Conservation (phyloP, 2,113 vertebrate genomes). For the Petrocephalus zakoni region DNA sequence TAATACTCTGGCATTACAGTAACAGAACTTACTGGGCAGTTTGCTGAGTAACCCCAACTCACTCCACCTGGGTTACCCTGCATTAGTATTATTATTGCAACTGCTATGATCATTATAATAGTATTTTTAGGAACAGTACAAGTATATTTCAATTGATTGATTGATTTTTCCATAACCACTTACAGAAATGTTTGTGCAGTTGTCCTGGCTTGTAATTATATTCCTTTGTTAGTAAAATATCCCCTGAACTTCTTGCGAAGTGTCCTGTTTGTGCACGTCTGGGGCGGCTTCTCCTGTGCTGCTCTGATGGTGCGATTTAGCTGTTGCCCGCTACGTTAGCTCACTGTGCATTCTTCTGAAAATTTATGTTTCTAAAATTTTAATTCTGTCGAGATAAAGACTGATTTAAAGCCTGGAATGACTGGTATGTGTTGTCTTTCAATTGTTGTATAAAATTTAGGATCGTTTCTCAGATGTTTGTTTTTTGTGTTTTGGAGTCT, state of each 20-base stretch:
- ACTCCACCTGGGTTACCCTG: neutral
- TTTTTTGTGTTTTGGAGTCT: neutral
- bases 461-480: neutral
- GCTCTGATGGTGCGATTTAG: neutral
- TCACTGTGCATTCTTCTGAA: neutral
- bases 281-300: neutral
- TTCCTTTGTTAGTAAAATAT: neutral
- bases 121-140: neutral
- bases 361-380: no score
- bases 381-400: neutral
- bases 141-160: neutral
- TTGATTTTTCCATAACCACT: neutral
- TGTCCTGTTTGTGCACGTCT: neutral
- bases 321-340: neutral
- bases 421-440: neutral
- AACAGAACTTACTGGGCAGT: neutral
- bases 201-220: neutral
- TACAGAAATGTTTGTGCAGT: neutral
- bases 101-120: neutral
- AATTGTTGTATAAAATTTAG: neutral
- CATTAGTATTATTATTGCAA: neutral
- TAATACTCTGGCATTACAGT: neutral
- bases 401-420: neutral
- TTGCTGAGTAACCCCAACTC: neutral
- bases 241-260: neutral